Evolutionary conservation across 2,113 vertebrate species (phyloP), one percentile per base, ranked within the genome.

Genomic region (Xiphorhynchus elegans): DNA sequence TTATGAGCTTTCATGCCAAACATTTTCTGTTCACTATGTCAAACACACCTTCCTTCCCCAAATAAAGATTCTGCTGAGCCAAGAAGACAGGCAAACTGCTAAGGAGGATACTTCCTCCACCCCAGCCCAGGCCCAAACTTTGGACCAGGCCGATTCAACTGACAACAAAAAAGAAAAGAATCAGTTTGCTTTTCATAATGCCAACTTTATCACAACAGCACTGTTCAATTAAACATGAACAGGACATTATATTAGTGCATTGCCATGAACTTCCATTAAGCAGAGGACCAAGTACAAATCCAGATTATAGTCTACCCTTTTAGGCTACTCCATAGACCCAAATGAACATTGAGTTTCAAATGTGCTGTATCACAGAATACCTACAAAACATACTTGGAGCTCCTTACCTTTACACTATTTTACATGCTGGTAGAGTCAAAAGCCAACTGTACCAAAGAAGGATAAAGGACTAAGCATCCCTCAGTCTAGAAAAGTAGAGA

Each of bases 331-430:
- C 33, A 49, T 0, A 6, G 46, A 68, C 23, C 11, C 39, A 74
- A 66, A 77, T 16, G 2, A 47, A 59, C 50, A 86, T 10, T 60
- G 37, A 31, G 29, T 59, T 80, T 76, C 40, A 50, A 77, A 12
- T 3, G 3, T 23, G 31, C 23, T 1, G 0, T 39, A 13, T 26
- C n/a, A 58, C 0, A 64, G 17, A 81, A 25, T 15, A 73, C 2
- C 37, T 79, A 63, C 25, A 75, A 59, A 52, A 56, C 5, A 66
- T 0, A 39, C 31, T 64, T 77, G 17, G 26, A 76, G 35, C 7
- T 64, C 49, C 13, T 73, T 33, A 81, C 19, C 16, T 64, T 72
- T 12, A 76, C 8, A 24, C 26, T 47, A 25, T 19, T 60, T 56
- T 35, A 26, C 35, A 56, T 56, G 39, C 39, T 52, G 11, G 16